A percentile compares a stretch with the other conserved stretches of the same genome.
These are phyloP conservation scores for Orius insidiosus DNA, from an alignment of 1,140 invertebrate genomes.

Conservation along the genomic window DNA sequence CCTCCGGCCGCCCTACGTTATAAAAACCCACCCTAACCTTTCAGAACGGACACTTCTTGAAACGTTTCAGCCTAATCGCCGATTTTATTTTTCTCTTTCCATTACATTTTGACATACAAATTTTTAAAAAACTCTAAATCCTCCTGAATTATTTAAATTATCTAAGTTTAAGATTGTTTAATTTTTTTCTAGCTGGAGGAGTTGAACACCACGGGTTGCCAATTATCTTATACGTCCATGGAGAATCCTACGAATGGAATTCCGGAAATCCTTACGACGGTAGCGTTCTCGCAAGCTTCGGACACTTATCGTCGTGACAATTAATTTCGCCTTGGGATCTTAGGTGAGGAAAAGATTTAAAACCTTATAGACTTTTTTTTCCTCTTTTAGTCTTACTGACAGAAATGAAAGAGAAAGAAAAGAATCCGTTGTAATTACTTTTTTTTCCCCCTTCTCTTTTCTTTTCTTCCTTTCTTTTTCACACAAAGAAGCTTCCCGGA, in stretches of 20 bases:
- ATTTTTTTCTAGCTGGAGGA: constrained; percentile 13
- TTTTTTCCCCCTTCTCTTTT: not conserved
- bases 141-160: too few relatives aligned
- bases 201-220: constrained; percentile 31
- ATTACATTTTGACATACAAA: constrained; percentile 1
- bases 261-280: constrained; percentile 89
- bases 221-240: constrained; percentile 78
- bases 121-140: too few relatives aligned
- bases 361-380: too few relatives aligned
- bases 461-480: not conserved
- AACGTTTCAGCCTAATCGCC: not conserved
- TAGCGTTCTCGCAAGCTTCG: constrained; percentile 71
- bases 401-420: too few relatives aligned
- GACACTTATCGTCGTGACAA: constrained; percentile 87
- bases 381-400: not conserved
- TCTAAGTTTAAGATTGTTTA: too few relatives aligned
- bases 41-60: not conserved
- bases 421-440: too few relatives aligned
- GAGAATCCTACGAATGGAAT: constrained; percentile 87
- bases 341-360: constrained; percentile 51
- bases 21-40: not conserved
- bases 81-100: too few relatives aligned
- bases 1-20: constrained; percentile 1
- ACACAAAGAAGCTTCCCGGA: not conserved
- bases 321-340: constrained; percentile 90